Percentiles rank a stretch among this genome's conserved stretches.
These are phyloP conservation scores for Coenobita brevimanus DNA, from an alignment of 1,140 invertebrate species.

Conservation along the genomic window DNA sequence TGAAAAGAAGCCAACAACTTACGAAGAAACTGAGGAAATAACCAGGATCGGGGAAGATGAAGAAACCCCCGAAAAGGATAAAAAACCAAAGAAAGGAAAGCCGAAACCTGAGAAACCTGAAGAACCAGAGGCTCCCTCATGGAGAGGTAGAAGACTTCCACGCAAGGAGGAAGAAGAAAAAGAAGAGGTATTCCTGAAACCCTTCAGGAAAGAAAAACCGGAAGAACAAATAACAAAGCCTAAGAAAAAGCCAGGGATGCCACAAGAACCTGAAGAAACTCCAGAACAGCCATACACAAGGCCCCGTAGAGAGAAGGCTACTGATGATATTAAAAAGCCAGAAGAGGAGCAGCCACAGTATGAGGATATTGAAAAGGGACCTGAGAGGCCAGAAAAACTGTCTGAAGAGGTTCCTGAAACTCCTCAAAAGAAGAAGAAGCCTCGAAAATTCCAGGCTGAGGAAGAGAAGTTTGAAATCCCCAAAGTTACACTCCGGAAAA, in stretches of 20 bases:
- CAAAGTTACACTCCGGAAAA: slow-evolving; percentile 11
- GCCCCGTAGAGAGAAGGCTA: slow-evolving; percentile 66
- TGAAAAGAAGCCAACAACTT: too few species aligned
- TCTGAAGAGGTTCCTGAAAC: not conserved
- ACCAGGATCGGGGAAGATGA: too few species aligned
- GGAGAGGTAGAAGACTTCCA: slow-evolving; percentile 42
- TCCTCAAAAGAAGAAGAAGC: not conserved
- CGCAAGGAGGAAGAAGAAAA: slow-evolving; percentile 69
- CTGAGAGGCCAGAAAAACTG: not conserved
- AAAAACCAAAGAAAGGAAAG: not conserved
- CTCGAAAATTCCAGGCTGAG: not conserved
- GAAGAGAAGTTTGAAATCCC: slow-evolving; percentile 19
- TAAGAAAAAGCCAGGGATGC: not conserved
- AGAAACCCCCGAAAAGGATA: not conserved
- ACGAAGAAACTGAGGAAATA: too few species aligned
- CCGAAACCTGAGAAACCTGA: slow-evolving; percentile 2
- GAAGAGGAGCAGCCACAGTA: not conserved
- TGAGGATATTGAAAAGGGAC: not conserved
- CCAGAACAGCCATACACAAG: slow-evolving; percentile 29
- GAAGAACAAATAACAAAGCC: not conserved
- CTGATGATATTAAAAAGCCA: slow-evolving; percentile 14
- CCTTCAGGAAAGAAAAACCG: slow-evolving; percentile 47
- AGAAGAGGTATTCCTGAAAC: slow-evolving; percentile 59
- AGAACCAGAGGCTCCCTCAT: slow-evolving; percentile 24
- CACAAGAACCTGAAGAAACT: slow-evolving; percentile 32